Evolutionary conservation across 2,113 vertebrate species (phyloP).

Genomic region (Cyprinus carpio): DNA sequence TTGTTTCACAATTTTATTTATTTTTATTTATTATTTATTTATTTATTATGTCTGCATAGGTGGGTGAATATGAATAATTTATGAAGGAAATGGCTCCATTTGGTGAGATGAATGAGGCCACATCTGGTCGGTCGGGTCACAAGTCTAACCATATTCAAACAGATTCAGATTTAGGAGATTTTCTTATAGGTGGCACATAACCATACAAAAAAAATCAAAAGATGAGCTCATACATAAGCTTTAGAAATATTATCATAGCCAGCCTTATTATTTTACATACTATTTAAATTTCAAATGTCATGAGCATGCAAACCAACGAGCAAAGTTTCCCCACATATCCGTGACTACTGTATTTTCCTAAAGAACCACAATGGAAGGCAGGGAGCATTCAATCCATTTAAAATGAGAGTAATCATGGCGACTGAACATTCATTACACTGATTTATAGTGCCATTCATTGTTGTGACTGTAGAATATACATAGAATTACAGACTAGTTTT

Average conservation of each 20-base stretch:
- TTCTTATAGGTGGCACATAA: slow-evolving; percentile 40
- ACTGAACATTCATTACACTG: neutral
- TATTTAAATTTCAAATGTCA: slow-evolving; percentile 74
- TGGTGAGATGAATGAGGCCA: slow-evolving; percentile 19
- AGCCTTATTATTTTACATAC: slow-evolving; percentile 72
- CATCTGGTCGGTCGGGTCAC: slow-evolving; percentile 19
- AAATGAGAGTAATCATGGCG: neutral
- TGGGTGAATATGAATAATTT: neutral
- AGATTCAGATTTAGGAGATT: slow-evolving; percentile 67
- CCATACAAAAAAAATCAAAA: slow-evolving; percentile 37
- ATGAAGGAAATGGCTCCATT: neutral
- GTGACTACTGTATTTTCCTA: slow-evolving; percentile 61
- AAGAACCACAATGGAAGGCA: slow-evolving; percentile 45
- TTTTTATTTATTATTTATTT: neutral
- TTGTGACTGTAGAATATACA: neutral
- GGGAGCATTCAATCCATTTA: neutral
- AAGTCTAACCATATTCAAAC: slow-evolving; percentile 46
- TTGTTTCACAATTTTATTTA: neutral
- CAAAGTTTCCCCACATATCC: slow-evolving; percentile 53
- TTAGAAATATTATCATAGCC: slow-evolving; percentile 65
- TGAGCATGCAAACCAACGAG: slow-evolving; percentile 69
- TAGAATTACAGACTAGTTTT: neutral
- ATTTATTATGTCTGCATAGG: neutral
- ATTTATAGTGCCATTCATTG: neutral
- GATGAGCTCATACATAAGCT: slow-evolving; percentile 44